phyloP scores from a whole-genome alignment of 2,797 vertebrate genomes.

The Glossophaga mutica region DNA sequence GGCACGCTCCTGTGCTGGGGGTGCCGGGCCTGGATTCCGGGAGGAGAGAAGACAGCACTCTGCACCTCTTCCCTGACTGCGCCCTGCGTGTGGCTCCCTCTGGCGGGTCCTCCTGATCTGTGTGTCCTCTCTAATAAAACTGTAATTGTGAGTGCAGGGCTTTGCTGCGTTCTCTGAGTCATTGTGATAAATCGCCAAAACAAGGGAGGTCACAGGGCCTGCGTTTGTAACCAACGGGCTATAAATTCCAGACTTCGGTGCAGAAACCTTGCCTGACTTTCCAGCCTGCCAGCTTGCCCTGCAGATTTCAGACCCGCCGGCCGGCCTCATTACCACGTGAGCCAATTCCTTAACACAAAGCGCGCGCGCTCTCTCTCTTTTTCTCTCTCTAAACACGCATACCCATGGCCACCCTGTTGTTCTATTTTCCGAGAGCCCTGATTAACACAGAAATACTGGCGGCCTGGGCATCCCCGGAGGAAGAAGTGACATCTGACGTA shows the following conservation, averaged over 20 bases:
- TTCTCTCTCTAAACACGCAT: neutral
- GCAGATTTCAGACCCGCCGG: neutral
- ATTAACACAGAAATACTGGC: neutral
- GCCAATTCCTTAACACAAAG: neutral
- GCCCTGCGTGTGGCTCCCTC: neutral
- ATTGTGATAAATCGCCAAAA: neutral
- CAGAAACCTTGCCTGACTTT: neutral
- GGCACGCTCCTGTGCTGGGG: neutral
- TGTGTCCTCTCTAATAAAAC: neutral
- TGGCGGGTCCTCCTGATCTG: neutral
- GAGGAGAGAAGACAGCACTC: neutral
- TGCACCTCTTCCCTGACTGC: neutral
- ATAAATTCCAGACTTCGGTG: neutral
- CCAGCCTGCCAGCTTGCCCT: neutral
- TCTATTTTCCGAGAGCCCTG: neutral
- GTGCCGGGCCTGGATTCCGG: neutral
- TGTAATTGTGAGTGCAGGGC: neutral
- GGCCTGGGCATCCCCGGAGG: neutral
- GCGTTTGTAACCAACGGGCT: neutral
- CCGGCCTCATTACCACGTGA: neutral
- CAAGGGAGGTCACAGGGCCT: neutral
- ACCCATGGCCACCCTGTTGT: accelerated
- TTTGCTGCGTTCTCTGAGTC: neutral
- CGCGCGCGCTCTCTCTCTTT: too few relatives aligned
- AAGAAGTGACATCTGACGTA: neutral